Base-by-base conservation (phyloP, 2,888 invertebrate species). In the Andrena trimmerana region DNA sequence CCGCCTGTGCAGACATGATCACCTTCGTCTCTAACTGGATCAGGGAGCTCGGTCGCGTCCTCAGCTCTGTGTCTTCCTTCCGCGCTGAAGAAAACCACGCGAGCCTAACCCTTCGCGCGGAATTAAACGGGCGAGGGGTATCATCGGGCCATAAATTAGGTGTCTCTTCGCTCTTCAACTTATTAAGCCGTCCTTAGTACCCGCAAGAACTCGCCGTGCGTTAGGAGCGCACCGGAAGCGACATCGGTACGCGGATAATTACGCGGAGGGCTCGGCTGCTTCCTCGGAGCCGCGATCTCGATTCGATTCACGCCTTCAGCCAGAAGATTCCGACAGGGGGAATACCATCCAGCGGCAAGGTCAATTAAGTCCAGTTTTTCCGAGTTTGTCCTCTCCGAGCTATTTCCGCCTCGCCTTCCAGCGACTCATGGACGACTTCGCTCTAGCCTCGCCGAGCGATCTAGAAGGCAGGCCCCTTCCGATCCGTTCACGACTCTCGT, bases 171-270 rank as follows among this genome's bases (percentile, higher is more conserved):
- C 4, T 8, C 33, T n/a, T 52, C 5, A 20, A 2, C 59, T 7
- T 50, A 42, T 33, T 33, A 29, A 13, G 67, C 20, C 52, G 31
- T 8, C 42, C 36, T 24, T 24, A 59, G 2, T 13, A 36, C 10
- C 48, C 7, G 8, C 42, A 65, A 57, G 65, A 63, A 65, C 24
- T 13, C 10, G 63, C 10, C 27, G 6, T 50, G 16, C 48, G 29
- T 74, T 68, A 16, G 13, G 52, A 31, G 69, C 69, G 52, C 54
- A 29, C 57, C 7, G 57, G 54, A 62, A 65, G 50, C n/a, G 59
- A 27, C 31, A 66, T 59, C 73, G 73, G 48, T 31, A 52, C 52
- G 27, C 57, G 36, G 70, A 50, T 71, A 71, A 77, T 77, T 50
- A 63, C 57, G 31, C 10, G 13, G 6, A n/a, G 27, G 68, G 20